Evolutionary conservation across 2,888 invertebrate genomes (phyloP), one percentile per base, ranked within the genome.

Genomic region (Sarcophaga variegata): DNA sequence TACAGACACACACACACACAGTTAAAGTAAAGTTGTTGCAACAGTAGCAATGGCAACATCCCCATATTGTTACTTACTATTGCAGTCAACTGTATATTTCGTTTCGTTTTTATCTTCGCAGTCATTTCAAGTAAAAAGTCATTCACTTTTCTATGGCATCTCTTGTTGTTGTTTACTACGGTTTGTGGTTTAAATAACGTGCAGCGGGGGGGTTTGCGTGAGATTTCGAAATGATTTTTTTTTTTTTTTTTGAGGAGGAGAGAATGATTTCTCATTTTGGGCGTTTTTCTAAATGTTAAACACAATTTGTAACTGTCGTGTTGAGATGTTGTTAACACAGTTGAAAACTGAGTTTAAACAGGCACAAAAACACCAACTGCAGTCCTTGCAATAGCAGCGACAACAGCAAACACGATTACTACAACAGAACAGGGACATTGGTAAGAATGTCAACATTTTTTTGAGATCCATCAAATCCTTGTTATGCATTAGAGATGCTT

Each of bases 231-330:
- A 37, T 37, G 10, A 37, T 37, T 8, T 37, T 37, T 37, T 37
- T 37, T 27, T 27, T 27, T 25, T 25, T 2, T 25, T 49, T 11
- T 22, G 22, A 22, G 49, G 49, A 1, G 49, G 14, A 49, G 60
- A 27, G 5, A 77, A 45, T 45, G 27, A 60, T 47, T 67, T 83
- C 22, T 20, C 45, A 25, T 14, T 66, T 37, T 69, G n/a, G 25
- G 59, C 49, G 62, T 70, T 71, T 72, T 69, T 62, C 14, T 17
- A 63, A 79, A 60, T 20, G 22, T 49, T 60, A 49, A 82, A 47
- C 67, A 72, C 79, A 70, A 86, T 86, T 86, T 80, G 79, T 80
- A 80, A 86, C 82, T 80, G 82, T 80, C 63, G 67, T 80, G 79
- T 74, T 71, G 17, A 62, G 66, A 37, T 86, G n/a, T 49, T 84